Base-by-base conservation (phyloP, 1,140 invertebrate genomes). In the Mactra quadrangularis region DNA sequence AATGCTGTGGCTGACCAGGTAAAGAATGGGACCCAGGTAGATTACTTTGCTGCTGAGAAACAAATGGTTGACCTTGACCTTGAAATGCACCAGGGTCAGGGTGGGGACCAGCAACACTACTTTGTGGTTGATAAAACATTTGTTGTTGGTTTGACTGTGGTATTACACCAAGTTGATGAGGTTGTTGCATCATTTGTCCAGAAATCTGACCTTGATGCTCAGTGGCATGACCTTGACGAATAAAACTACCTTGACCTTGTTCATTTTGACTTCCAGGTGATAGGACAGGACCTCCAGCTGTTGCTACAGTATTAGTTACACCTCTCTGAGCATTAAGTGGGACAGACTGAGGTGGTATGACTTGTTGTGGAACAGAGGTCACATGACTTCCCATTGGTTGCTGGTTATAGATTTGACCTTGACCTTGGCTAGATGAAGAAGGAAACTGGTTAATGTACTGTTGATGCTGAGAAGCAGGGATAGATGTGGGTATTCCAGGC, bases 221-320 rank as follows among this genome's bases (percentile, higher is more conserved):
- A 11, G 19, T 22, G 27, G 85, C 7, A 72, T 79, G 33, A 52
- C 41, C 50, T 78, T 45, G 62, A 0, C 55, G 74, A 29, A 13
- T 22, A 17, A 52, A 41, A 50, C 45, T 7, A 31, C 31, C 55
- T 59, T 79, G 60, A 83, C 45, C 57, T 15, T n/a, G 68, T 45
- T 72, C 57, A 55, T 47, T 35, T 19, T 81, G 76, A 52, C 77
- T n/a, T n/a, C n/a, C 82, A n/a, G 86, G 84, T 11, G 87, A 88
- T 15, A 86, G 31, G 22, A 89, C 83, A 35, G 88, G 88, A 27
- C 77, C 85, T 29, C 77, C 77, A 13, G 82, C 60, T 41, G 88
- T 50, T 38, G 87, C 86, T 2, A 89, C 88, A 19, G 85, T 88
- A 35, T 74, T 85, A 13, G 87, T 89, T 35, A 45, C 38, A 31